phyloP scores from a whole-genome alignment of 1,140 invertebrate genomes.

The Nixonia krombeini region DNA sequence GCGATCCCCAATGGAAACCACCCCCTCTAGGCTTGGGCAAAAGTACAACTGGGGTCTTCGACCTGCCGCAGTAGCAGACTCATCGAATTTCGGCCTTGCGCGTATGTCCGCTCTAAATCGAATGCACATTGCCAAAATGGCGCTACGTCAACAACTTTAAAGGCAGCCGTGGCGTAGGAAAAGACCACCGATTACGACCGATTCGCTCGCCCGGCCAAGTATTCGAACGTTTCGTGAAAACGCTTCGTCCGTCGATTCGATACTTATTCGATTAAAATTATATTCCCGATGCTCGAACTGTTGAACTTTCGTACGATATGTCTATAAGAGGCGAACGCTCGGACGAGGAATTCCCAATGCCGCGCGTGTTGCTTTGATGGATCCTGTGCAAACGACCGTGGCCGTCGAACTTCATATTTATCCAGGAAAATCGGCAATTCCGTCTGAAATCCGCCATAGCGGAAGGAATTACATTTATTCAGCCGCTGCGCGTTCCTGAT shows the following conservation, averaged over 20 bases:
- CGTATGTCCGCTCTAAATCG: constrained; percentile 34
- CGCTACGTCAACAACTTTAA: constrained; percentile 2
- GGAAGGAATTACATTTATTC: too few relatives aligned
- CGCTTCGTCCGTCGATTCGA: too few relatives aligned
- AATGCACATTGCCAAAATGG: constrained; percentile 25
- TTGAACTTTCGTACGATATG: constrained; percentile 27
- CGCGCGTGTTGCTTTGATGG: constrained; percentile 34
- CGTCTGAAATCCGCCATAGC: too few relatives aligned
- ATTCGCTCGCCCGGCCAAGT: too few relatives aligned
- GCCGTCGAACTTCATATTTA: constrained; percentile 31
- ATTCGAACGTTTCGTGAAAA: too few relatives aligned
- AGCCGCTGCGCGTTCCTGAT: too few relatives aligned
- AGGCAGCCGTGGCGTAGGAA: too few relatives aligned
- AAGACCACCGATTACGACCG: too few relatives aligned
- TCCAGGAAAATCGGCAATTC: constrained; percentile 17
- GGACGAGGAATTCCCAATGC: constrained; percentile 34
- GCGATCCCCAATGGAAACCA: constrained; percentile 51
- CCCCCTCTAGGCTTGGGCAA: constrained; percentile 49
- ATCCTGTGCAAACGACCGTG: constrained; percentile 32
- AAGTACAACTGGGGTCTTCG: constrained; percentile 52
- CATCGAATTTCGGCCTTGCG: constrained; percentile 44
- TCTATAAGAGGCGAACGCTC: constrained; percentile 1
- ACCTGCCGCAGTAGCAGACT: constrained; percentile 43
- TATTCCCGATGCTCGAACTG: constrained; percentile 1
- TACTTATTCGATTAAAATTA: too few relatives aligned